These are phyloP conservation scores for Rhingia campestris DNA, from an alignment of 2,888 invertebrate species.

Conservation along the genomic window DNA sequence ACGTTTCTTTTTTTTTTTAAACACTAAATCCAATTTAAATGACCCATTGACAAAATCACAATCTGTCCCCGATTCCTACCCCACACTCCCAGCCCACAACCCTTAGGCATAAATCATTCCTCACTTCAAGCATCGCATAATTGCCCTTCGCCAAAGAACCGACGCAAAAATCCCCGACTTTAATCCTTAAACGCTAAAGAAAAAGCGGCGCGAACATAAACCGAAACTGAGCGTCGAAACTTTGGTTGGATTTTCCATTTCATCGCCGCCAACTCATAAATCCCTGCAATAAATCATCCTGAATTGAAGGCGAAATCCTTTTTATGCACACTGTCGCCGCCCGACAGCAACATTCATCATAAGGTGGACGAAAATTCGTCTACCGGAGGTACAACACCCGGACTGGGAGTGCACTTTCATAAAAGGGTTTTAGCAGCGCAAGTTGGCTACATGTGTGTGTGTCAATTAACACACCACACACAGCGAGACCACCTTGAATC, in stretches of 20 bases:
- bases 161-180: slow-evolving; percentile 34
- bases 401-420: not conserved
- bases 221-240: slow-evolving; percentile 30
- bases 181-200: slow-evolving; percentile 52
- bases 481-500: slow-evolving; percentile 11
- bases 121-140: slow-evolving; percentile 52
- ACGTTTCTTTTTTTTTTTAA: not conserved
- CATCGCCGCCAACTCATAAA: slow-evolving; percentile 71
- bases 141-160: slow-evolving; percentile 55
- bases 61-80: slow-evolving; percentile 33
- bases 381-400: not conserved
- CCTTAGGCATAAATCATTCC: slow-evolving; percentile 55
- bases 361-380: slow-evolving; percentile 32
- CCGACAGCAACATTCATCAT: slow-evolving; percentile 46
- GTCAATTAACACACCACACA: slow-evolving; percentile 44
- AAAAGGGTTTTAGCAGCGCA: not conserved
- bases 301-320: slow-evolving; percentile 61
- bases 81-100: slow-evolving; percentile 13
- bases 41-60: slow-evolving; percentile 61
- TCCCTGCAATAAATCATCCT: slow-evolving; percentile 69
- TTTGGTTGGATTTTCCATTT: slow-evolving; percentile 68
- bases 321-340: slow-evolving; percentile 13
- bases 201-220: slow-evolving; percentile 25
- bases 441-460: slow-evolving; percentile 14
- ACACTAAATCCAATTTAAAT: slow-evolving; percentile 57